Base-by-base conservation (phyloP, 2,113 vertebrate species). In the Solenodon paradoxus region DNA sequence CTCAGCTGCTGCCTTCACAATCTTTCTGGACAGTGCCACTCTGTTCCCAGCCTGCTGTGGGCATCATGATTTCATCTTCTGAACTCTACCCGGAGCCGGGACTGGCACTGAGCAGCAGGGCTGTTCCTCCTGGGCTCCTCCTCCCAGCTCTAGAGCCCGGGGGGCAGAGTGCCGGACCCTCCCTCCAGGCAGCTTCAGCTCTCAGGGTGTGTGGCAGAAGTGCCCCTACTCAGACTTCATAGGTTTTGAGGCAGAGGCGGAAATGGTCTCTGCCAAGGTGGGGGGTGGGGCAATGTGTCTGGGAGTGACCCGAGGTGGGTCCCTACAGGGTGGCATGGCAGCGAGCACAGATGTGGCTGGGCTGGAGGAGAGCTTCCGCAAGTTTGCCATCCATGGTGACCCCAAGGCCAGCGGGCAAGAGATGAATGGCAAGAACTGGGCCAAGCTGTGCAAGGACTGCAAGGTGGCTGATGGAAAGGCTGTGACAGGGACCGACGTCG, bases 371-470 rank as follows among this genome's bases (percentile, higher is more conserved):
- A 98, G 99, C 66, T 99, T 99, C 95, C 99, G 98, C 95, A 99
- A 98, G 95, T 99, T 99, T 6, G 99, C 99, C 40, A 96, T 99
- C 96, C 99, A 99, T 0, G 99, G 99, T 0, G 99, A 99, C 98
- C 98, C 99, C 72, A 99, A 99, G 95, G 99, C 99, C 0, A 98
- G 98, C 0, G 99, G 99, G 28, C 99, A 99, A 63, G 99, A 99
- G 97, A 98, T 99, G 98, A 99, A 99, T 0, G 99, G 99, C 79
- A 99, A 99, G 98, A 99, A 99, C 98, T 99, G 99, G 99, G 99
- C 99, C 97, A 99, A 99, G 96, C 98, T 99, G 28, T 99, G 99
- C 97, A 99, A 99, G 69, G 99, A 99, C 97, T 99, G 99, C 97
- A 99, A 99, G 98, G 98, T 99, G 93, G 99, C 98, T 0, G 99